These are phyloP conservation scores for Melanotaenia parkinsoni DNA, from an alignment of 2,797 vertebrate genomes.

Conservation along the genomic window DNA sequence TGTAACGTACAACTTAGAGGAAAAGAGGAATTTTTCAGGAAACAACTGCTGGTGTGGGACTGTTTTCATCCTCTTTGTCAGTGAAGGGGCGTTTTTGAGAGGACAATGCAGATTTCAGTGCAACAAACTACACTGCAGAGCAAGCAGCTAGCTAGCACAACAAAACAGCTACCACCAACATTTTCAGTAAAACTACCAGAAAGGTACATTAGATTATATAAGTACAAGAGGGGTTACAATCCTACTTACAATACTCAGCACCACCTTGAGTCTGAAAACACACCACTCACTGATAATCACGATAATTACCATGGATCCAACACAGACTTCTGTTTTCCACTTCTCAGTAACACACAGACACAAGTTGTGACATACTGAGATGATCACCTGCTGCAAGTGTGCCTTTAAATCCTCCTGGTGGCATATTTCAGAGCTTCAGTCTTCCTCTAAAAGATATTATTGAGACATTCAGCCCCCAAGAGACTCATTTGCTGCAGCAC, in stretches of 20 bases:
- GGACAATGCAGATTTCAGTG: slow-evolving; percentile 68
- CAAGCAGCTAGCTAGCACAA: slow-evolving; percentile 76
- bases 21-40: neutral
- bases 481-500: slow-evolving; percentile 34
- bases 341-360: slow-evolving; percentile 81
- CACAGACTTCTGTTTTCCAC: neutral
- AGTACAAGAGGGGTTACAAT: slow-evolving; percentile 68
- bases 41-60: neutral
- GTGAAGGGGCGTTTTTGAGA: slow-evolving; percentile 46
- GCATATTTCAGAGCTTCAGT: slow-evolving; percentile 33
- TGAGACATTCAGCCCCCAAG: slow-evolving; percentile 56
- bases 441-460: slow-evolving; percentile 24
- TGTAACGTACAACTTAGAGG: neutral
- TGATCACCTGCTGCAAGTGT: slow-evolving; percentile 27
- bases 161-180: slow-evolving; percentile 69
- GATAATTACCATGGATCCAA: slow-evolving; percentile 39
- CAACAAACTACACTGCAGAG: slow-evolving; percentile 73
- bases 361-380: slow-evolving; percentile 79
- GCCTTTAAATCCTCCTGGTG: slow-evolving; percentile 23
- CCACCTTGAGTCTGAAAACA: slow-evolving; percentile 50
- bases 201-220: slow-evolving; percentile 70
- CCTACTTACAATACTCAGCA: slow-evolving; percentile 64
- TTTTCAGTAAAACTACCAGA: slow-evolving; percentile 72
- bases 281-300: slow-evolving; percentile 58
- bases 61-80: slow-evolving; percentile 24